These are phyloP conservation scores for Diabrotica virgifera DNA, from an alignment of 1,140 invertebrate genomes.

Conservation along the genomic window DNA sequence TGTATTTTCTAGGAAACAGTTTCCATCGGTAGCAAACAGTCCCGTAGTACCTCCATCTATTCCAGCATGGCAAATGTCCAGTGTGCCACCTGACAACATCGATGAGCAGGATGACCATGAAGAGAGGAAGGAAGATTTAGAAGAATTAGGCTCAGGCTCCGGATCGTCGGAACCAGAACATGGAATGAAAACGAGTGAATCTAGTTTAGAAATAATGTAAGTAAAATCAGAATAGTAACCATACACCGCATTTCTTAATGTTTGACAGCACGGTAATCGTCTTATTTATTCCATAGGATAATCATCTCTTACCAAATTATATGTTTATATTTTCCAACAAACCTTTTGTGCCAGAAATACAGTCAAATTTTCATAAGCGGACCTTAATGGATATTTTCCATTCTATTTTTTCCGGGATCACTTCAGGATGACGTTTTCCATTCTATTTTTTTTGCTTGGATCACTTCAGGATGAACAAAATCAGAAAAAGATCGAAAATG, in stretches of 20 bases:
- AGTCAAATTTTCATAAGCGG: no score
- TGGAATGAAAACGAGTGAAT: constrained; percentile 65
- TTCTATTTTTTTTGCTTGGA: no score
- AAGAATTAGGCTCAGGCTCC: constrained; percentile 50
- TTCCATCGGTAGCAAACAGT: constrained; percentile 58
- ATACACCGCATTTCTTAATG: background rate
- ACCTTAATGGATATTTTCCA: no score
- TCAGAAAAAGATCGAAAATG: no score
- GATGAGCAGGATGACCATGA: constrained; percentile 36
- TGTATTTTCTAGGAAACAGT: constrained; percentile 62
- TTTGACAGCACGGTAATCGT: no score
- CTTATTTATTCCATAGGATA: no score
- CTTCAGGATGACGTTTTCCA: no score
- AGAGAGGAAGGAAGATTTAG: constrained; percentile 44
- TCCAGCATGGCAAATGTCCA: constrained; percentile 72
- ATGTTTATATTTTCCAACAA: background rate
- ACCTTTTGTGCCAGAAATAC: no score
- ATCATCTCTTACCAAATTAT: background rate
- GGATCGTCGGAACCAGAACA: constrained; percentile 64
- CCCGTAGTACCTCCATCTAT: constrained; percentile 67
- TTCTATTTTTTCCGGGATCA: no score
- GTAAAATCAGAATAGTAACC: constrained; percentile 15
- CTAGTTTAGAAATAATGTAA: constrained; percentile 68
- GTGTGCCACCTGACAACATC: constrained; percentile 43
- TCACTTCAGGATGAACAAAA: no score